Evolutionary conservation across 1,140 invertebrate species (phyloP).

Genomic region (Habropoda laboriosa): DNA sequence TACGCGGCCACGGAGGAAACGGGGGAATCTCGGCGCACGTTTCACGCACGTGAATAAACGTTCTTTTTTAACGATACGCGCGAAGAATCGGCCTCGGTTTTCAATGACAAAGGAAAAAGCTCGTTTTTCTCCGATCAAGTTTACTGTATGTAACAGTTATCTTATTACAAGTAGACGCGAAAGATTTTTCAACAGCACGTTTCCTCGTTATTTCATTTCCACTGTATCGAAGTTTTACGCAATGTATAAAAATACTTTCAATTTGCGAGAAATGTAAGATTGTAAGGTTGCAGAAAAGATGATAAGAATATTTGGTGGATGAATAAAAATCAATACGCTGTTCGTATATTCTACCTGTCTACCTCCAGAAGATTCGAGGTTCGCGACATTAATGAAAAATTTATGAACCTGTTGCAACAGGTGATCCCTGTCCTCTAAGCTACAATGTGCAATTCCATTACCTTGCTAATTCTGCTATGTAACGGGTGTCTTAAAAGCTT

Average conservation of each 20-base stretch:
- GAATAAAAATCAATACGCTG: no score
- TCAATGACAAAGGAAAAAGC: neutral
- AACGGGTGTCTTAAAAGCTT: no score
- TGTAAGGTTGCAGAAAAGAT: no score
- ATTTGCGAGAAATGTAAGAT: no score
- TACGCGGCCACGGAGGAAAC: slow-evolving; percentile 48
- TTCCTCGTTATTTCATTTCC: neutral
- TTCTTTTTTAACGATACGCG: slow-evolving; percentile 13
- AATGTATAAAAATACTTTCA: no score
- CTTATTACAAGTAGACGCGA: no score
- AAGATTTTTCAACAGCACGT: no score
- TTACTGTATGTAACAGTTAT: neutral
- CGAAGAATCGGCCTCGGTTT: neutral
- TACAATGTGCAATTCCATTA: no score
- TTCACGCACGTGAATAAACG: slow-evolving; percentile 37
- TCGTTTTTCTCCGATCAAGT: neutral
- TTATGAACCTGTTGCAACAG: neutral
- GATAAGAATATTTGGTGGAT: no score
- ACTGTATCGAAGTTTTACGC: no score
- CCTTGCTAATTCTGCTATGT: neutral
- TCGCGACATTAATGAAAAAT: neutral
- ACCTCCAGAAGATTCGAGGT: neutral
- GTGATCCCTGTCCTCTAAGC: neutral
- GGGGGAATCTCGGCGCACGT: slow-evolving; percentile 1
- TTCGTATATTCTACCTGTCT: neutral